These are phyloP conservation scores for Chymomyza procnemis DNA, from an alignment of 2,888 invertebrate genomes.

Conservation along the genomic window DNA sequence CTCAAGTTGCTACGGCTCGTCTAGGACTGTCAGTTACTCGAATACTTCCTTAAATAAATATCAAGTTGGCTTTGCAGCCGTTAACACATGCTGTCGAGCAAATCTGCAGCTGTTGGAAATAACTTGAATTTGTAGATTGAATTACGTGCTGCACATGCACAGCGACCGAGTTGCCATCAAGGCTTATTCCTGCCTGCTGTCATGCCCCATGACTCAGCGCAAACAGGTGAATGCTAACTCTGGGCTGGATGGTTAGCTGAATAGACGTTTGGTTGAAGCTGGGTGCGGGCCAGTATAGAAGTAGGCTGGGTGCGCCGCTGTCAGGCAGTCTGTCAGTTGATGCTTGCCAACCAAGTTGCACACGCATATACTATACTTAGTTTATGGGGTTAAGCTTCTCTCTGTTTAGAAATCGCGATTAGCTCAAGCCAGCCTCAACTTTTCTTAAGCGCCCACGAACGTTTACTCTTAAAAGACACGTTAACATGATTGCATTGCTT, in stretches of 20 bases:
- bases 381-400: not conserved
- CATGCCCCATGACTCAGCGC: not conserved
- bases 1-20: not conserved
- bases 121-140: slow-evolving; percentile 61
- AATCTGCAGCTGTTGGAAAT: slow-evolving; percentile 52
- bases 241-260: slow-evolving; percentile 13
- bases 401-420: not conserved
- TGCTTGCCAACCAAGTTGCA: slow-evolving; percentile 34
- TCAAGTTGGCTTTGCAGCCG: slow-evolving; percentile 26
- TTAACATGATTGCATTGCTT: too few species aligned
- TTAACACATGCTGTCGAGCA: slow-evolving; percentile 55
- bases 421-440: too few species aligned
- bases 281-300: slow-evolving; percentile 29
- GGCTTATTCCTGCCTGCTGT: not conserved
- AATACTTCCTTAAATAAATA: slow-evolving; percentile 6
- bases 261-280: slow-evolving; percentile 3
- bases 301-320: slow-evolving; percentile 63
- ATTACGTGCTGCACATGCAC: slow-evolving; percentile 46
- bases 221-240: not conserved
- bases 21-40: slow-evolving; percentile 20
- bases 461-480: too few species aligned
- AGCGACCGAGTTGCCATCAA: slow-evolving; percentile 4
- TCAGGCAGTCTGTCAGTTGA: slow-evolving; percentile 39
- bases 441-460: too few species aligned
- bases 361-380: not conserved